A percentile compares a stretch with the other conserved stretches of the same genome.
These are phyloP conservation scores for Cardiocondyla obscurior DNA, from an alignment of 1,140 invertebrate species.

Conservation along the genomic window DNA sequence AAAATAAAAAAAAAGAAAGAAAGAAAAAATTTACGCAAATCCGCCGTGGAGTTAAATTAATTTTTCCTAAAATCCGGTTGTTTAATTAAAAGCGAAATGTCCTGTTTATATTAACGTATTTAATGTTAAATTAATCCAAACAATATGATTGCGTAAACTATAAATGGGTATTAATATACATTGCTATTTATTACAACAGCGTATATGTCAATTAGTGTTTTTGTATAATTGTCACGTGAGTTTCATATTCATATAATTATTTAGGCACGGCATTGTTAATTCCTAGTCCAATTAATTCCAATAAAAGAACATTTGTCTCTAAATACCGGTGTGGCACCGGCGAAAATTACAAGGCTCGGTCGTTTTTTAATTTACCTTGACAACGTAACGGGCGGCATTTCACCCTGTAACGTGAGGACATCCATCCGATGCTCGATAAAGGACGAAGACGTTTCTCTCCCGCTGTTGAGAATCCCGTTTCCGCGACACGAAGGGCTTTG, in stretches of 20 bases:
- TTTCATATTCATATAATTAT: not conserved
- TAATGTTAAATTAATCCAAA: not conserved
- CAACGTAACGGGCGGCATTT: not conserved
- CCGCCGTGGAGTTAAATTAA: not conserved
- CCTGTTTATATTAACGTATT: not conserved
- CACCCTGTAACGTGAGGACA: not conserved
- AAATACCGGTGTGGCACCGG: not conserved
- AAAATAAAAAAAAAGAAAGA: too few species aligned
- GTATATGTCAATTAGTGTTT: not conserved
- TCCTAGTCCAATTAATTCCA: too few species aligned
- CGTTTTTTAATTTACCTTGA: not conserved
- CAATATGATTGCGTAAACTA: not conserved
- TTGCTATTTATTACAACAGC: not conserved
- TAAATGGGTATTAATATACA: not conserved
- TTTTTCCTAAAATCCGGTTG: not conserved
- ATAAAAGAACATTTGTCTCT: too few species aligned
- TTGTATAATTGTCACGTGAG: not conserved
- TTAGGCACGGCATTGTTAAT: not conserved
- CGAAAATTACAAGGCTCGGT: not conserved
- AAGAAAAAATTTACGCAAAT: slow-evolving; percentile 19
- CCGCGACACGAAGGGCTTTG: not conserved
- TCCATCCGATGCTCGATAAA: slow-evolving; percentile 2
- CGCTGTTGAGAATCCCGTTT: not conserved
- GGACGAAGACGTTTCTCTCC: not conserved
- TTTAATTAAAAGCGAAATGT: not conserved